Base-by-base conservation (phyloP, 2,797 vertebrate species). In the Steatocranus sp. region DNA sequence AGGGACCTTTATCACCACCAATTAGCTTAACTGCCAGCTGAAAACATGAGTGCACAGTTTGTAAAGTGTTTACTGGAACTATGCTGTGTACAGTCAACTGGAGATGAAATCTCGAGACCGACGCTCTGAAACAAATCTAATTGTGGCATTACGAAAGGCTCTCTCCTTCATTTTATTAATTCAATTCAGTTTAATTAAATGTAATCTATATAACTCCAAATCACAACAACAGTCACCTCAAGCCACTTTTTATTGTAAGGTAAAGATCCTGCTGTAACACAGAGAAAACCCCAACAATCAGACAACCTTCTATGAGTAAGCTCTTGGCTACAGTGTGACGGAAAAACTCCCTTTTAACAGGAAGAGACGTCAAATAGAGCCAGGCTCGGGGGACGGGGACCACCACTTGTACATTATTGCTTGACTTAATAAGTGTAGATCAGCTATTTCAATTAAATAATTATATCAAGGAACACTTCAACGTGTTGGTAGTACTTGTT, bases 311-410 rank as follows among this genome's bases (percentile, higher is more conserved):
- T 58, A 34, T 61, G 17, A 61, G 17, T n/a, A 0, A 34, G 30
- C 2, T 7, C 30, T 61, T 34, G 30, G 30, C 56, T 18, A 61
- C 56, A 61, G 6, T 61, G 30, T n/a, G 6, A 61, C 34, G 30
- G 56, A 61, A 61, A 58, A 58, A 58, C 27, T 58, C 17, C 9
- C 6, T 34, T 58, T n/a, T 58, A 34, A 58, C 56, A 58, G 4
- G 56, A 58, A 61, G 10, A 34, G 34, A 61, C 56, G 3, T 61
- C 30, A 11, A 34, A 5, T 10, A 34, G 6, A 34, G 17, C 17
- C 30, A n/a, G 0, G 15, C 17, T 32, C 1, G 3, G 48, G n/a
- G 14, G 3, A 6, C 1, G 5, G 6, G 20, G 7, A 1, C 7
- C 15, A 56, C 54, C 23, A 11, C 38, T 27, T 70, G 8, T 70